phyloP scores from a whole-genome alignment of 2,113 vertebrate genomes.

The Xyrauchen texanus region DNA sequence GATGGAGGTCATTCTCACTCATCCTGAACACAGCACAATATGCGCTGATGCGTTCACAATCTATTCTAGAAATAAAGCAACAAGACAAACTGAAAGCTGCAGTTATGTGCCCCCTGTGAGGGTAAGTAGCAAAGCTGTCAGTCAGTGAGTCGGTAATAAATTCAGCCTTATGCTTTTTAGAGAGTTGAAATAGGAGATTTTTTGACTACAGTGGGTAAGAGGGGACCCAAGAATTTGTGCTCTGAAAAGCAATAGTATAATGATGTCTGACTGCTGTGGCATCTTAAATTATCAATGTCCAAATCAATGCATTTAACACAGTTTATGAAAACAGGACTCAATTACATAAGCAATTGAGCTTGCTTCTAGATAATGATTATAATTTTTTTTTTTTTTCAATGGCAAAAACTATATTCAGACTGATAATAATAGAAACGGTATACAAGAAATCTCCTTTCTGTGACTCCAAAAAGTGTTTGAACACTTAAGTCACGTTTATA shows the following conservation, averaged over 20 bases:
- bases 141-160: constrained; percentile 44
- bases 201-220: constrained; percentile 19
- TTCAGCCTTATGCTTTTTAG: constrained; percentile 4
- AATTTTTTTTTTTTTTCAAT: no score
- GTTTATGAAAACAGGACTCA: no score
- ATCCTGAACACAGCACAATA: constrained; percentile 61
- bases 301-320: background rate
- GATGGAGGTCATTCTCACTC: constrained; percentile 55
- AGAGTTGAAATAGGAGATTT: constrained; percentile 38
- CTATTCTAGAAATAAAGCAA: constrained; percentile 62
- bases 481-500: no score
- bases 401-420: no score
- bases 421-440: no score
- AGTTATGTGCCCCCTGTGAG: constrained; percentile 31
- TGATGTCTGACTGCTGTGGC: background rate
- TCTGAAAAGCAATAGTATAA: constrained; percentile 34
- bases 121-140: constrained; percentile 57
- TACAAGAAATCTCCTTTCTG: no score
- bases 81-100: constrained; percentile 62
- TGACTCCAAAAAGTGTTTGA: no score
- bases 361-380: no score
- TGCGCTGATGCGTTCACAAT: constrained; percentile 57
- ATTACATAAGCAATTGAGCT: background rate
- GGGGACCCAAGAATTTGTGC: background rate
- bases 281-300: background rate